Conservation (phyloP, 2,113 vertebrate species). For the Sturnira hondurensis region DNA sequence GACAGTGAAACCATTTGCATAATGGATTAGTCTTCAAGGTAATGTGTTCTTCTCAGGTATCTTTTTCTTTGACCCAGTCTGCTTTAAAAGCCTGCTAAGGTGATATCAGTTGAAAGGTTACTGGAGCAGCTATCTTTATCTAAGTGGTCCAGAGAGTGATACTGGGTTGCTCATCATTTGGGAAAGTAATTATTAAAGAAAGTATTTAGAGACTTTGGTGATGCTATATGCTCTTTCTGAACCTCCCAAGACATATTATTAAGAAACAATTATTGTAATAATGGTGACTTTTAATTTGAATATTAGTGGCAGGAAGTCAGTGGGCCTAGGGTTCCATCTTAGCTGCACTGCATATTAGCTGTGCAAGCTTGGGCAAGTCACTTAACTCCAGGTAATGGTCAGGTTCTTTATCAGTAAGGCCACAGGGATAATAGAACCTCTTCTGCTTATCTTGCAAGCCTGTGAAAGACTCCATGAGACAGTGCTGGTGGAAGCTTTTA, state of each 20-base stretch:
- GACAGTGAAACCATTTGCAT: slow-evolving; percentile 12
- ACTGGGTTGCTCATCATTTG: background rate
- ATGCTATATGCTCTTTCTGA: background rate
- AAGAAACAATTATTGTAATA: background rate
- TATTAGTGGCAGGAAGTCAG: background rate
- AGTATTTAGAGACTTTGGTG: background rate
- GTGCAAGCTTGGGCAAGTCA: slow-evolving; percentile 7
- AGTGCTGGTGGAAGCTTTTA: background rate
- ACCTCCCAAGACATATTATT: background rate
- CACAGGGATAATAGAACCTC: background rate
- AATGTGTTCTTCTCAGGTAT: slow-evolving; percentile 15
- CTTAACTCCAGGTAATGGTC: background rate
- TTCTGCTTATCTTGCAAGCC: background rate
- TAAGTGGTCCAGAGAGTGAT: background rate
- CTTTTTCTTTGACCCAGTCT: background rate
- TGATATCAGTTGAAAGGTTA: slow-evolving; percentile 31
- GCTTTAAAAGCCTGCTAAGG: slow-evolving; percentile 30
- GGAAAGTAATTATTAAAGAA: slow-evolving; percentile 24
- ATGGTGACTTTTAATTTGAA: background rate
- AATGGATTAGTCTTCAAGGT: slow-evolving; percentile 58
- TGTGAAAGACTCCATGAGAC: background rate
- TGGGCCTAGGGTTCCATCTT: background rate
- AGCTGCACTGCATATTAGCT: background rate
- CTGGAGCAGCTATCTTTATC: background rate
- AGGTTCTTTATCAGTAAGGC: background rate